A percentile compares a stretch with the other conserved stretches of the same genome.
phyloP scores from a whole-genome alignment of 2,113 vertebrate genomes.

The Columbina picui region DNA sequence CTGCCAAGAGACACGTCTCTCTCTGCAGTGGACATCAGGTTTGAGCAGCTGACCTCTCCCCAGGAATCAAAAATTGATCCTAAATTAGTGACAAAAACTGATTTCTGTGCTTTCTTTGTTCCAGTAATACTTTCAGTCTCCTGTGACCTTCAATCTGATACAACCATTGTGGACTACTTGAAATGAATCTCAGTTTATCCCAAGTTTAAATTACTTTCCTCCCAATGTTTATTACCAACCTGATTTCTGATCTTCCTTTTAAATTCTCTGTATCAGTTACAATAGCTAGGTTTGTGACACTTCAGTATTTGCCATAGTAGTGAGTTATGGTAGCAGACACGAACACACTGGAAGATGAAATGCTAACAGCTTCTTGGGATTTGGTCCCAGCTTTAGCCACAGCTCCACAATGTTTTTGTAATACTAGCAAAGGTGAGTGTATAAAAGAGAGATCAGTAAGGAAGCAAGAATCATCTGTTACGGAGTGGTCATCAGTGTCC shows the following conservation, averaged over 20 bases:
- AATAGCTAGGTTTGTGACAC: neutral
- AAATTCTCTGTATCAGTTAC: neutral
- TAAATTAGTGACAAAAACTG: neutral
- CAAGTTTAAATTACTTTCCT: neutral
- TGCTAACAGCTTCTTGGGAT: neutral
- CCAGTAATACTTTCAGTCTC: neutral
- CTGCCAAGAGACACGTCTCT: neutral
- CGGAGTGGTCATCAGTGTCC: neutral
- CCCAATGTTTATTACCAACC: neutral
- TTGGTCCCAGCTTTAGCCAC: neutral
- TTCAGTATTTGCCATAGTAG: neutral
- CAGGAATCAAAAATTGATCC: neutral
- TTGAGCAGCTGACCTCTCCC: neutral
- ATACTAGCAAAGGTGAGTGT: neutral
- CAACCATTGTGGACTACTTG: neutral
- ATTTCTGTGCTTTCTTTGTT: constrained; percentile 28
- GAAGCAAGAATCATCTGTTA: neutral
- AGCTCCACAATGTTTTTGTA: neutral
- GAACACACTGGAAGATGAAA: neutral
- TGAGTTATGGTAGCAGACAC: neutral
- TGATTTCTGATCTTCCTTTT: neutral
- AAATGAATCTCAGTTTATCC: neutral
- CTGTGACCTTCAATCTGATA: neutral
- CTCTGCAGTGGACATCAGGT: constrained; percentile 3
- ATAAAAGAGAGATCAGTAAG: neutral